Conservation (phyloP, 2,113 vertebrate species). For the Pithys albifrons region DNA sequence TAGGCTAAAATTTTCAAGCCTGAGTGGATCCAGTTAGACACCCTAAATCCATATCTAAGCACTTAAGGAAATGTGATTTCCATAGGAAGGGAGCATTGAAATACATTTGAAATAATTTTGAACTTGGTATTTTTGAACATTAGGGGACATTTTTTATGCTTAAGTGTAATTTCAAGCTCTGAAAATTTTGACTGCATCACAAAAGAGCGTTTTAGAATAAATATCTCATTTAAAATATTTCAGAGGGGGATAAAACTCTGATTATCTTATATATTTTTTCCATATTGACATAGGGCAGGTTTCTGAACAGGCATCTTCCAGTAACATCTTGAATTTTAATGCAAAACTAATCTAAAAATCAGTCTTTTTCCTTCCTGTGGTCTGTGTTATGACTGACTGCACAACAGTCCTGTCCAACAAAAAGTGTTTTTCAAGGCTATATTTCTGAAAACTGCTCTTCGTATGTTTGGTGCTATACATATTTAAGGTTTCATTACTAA, state of each 20-base stretch:
- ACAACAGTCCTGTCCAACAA: not conserved
- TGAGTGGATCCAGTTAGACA: slow-evolving; percentile 4
- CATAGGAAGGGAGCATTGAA: not conserved
- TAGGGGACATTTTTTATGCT: not conserved
- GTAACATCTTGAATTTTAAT: not conserved
- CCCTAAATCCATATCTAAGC: slow-evolving; percentile 22
- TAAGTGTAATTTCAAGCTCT: slow-evolving; percentile 38
- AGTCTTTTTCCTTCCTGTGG: not conserved
- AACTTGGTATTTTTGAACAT: not conserved
- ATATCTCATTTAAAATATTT: not conserved
- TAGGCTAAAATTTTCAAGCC: slow-evolving; percentile 41
- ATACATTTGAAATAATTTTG: not conserved
- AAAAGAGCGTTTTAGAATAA: not conserved
- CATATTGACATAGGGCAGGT: not conserved
- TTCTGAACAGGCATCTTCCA: not conserved
- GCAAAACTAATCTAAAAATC: not conserved
- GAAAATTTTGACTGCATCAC: not conserved
- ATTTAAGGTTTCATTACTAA: not conserved
- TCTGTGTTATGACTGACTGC: not conserved
- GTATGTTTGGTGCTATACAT: not conserved
- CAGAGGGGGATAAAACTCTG: not conserved
- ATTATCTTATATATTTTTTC: not conserved
- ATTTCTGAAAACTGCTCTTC: not conserved
- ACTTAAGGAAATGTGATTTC: slow-evolving; percentile 33
- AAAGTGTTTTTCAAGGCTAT: not conserved